These are phyloP conservation scores for Podarcis cretensis DNA, from an alignment of 2,113 vertebrate genomes.

Conservation along the genomic window DNA sequence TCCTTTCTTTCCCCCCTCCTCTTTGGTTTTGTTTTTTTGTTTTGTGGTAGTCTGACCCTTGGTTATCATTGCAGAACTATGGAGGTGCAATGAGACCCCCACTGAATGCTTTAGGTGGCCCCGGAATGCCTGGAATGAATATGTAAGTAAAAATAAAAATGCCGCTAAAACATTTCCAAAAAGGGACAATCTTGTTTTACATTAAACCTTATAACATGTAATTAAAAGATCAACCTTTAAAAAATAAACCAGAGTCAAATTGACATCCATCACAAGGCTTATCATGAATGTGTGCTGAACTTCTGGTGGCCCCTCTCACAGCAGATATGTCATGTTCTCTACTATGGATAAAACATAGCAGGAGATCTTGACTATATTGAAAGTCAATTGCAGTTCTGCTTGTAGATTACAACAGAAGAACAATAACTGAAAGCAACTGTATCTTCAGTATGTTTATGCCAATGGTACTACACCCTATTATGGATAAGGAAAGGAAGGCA, in stretches of 20 bases:
- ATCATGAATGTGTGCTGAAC: no score
- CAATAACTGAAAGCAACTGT: no score
- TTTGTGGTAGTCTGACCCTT: conserved; percentile 89
- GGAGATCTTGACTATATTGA: no score
- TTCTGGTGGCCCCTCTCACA: no score
- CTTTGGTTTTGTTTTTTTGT: conserved; percentile 86
- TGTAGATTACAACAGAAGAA: no score
- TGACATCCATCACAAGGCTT: no score
- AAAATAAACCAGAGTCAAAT: no score
- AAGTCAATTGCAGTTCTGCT: no score
- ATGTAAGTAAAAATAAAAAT: conserved; percentile 83
- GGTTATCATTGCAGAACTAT: conserved; percentile 91
- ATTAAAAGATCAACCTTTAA: no score
- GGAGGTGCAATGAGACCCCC: conserved; percentile 98
- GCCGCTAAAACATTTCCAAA: conserved; percentile 43
- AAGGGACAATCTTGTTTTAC: conserved; percentile 12
- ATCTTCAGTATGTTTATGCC: neutral
- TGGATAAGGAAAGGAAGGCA: neutral
- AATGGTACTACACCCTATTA: neutral
- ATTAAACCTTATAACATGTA: neutral
- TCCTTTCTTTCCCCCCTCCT: conserved; percentile 86
- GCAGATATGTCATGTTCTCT: no score
- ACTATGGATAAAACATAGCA: no score
- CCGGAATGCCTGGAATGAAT: conserved; percentile 97
- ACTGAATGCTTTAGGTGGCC: conserved; percentile 95